phyloP scores from a whole-genome alignment of 2,888 invertebrate species.

The Parelbella ahira region DNA sequence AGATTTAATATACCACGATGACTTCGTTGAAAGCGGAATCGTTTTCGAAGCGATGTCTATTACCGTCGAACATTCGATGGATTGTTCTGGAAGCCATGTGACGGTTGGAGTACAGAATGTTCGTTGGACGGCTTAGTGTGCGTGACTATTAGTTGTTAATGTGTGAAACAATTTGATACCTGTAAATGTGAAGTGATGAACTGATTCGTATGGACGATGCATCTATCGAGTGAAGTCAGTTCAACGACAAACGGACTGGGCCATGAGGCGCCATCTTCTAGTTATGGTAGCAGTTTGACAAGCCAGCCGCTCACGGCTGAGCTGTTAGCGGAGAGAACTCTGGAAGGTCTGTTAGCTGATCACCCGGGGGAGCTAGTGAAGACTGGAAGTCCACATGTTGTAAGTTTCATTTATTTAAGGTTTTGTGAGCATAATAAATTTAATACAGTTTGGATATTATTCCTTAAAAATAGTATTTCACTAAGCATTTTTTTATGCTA shows the following conservation, averaged over 20 bases:
- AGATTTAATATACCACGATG: conserved; percentile 8
- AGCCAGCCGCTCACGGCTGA: conserved; percentile 88
- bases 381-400: conserved; percentile 97
- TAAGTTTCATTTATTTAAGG: no score
- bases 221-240: conserved; percentile 89
- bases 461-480: no score
- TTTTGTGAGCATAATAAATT: no score
- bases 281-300: conserved; percentile 61
- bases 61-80: conserved; percentile 1
- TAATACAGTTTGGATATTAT: no score
- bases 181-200: conserved; percentile 17
- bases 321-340: conserved; percentile 89
- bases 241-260: conserved; percentile 83
- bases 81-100: conserved; percentile 49
- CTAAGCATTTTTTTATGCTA: no score
- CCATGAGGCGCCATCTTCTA: conserved; percentile 72
- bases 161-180: conserved; percentile 40
- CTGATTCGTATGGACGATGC: conserved; percentile 77
- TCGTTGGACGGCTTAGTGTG: conserved; percentile 29
- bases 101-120: conserved; percentile 56
- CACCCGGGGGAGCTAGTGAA: conserved; percentile 95
- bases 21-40: not conserved
- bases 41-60: not conserved
- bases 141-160: conserved; percentile 34
- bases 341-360: conserved; percentile 91